These are phyloP conservation scores for Cremastinae sp. DNA, from an alignment of 2,888 invertebrate genomes.

Conservation along the genomic window DNA sequence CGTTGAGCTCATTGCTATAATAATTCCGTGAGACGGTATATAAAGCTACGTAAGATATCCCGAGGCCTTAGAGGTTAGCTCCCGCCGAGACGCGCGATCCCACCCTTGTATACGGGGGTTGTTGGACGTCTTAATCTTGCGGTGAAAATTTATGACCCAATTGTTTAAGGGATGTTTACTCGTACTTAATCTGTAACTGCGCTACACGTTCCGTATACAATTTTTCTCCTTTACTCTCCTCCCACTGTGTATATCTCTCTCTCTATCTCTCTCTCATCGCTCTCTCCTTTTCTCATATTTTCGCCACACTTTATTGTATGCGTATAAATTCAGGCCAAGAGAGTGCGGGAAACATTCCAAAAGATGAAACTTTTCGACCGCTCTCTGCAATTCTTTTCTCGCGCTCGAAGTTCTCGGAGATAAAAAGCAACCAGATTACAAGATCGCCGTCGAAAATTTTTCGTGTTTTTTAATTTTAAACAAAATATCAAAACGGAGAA, in stretches of 20 bases:
- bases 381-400: no score
- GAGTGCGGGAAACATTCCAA: no score
- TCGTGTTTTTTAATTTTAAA: no score
- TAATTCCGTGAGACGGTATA: slow-evolving; percentile 12
- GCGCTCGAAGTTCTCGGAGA: no score
- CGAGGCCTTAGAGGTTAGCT: slow-evolving; percentile 29
- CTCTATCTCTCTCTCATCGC: background rate
- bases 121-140: slow-evolving; percentile 72
- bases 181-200: slow-evolving; percentile 74
- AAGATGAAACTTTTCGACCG: no score
- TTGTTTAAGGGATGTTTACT: slow-evolving; percentile 75
- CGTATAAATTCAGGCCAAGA: background rate
- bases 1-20: slow-evolving; percentile 34
- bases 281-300: background rate
- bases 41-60: slow-evolving; percentile 46
- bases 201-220: slow-evolving; percentile 11
- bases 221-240: slow-evolving; percentile 5
- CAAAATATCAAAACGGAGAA: no score
- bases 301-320: background rate
- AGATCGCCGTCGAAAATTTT: no score
- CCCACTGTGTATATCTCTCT: background rate
- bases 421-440: no score
- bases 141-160: slow-evolving; percentile 71
- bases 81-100: slow-evolving; percentile 39
- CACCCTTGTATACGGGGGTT: slow-evolving; percentile 45